phyloP scores from a whole-genome alignment of 2,888 invertebrate species.

The Tineola bisselliella region DNA sequence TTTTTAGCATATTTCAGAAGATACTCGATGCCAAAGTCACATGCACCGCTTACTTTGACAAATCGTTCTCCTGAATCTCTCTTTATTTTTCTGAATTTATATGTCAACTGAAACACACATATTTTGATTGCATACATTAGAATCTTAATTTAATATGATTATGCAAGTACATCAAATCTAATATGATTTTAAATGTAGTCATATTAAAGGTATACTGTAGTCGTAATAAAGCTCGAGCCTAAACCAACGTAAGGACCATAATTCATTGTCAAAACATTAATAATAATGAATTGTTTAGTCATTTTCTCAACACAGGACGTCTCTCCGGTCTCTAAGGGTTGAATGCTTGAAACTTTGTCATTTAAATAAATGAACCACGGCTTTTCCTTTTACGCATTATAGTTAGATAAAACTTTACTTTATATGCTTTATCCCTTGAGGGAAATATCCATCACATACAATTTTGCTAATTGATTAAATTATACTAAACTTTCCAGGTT shows the following conservation, averaged over 20 bases:
- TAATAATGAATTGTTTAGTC: slow-evolving; percentile 3
- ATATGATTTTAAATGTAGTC: background rate
- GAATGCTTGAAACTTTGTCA: slow-evolving; percentile 1
- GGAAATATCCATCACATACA: background rate
- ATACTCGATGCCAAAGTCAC: too few relatives aligned
- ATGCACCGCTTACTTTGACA: too few relatives aligned
- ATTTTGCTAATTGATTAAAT: too few relatives aligned
- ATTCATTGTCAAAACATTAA: slow-evolving; percentile 1
- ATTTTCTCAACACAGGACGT: background rate
- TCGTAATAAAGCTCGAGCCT: background rate
- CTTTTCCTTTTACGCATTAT: background rate
- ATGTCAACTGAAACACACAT: too few relatives aligned
- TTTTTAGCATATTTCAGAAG: too few relatives aligned
- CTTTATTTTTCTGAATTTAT: too few relatives aligned
- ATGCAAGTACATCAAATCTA: too few relatives aligned
- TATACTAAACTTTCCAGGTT: too few relatives aligned
- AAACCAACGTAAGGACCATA: background rate
- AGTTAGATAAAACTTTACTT: background rate
- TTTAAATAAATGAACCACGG: background rate
- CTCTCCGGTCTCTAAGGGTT: background rate
- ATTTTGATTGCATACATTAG: too few relatives aligned
- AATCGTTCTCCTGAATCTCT: too few relatives aligned
- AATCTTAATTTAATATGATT: too few relatives aligned
- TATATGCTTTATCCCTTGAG: background rate
- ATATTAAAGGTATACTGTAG: background rate